Conservation (phyloP, 2,797 vertebrate species). For the Cetoscarus ocellatus region DNA sequence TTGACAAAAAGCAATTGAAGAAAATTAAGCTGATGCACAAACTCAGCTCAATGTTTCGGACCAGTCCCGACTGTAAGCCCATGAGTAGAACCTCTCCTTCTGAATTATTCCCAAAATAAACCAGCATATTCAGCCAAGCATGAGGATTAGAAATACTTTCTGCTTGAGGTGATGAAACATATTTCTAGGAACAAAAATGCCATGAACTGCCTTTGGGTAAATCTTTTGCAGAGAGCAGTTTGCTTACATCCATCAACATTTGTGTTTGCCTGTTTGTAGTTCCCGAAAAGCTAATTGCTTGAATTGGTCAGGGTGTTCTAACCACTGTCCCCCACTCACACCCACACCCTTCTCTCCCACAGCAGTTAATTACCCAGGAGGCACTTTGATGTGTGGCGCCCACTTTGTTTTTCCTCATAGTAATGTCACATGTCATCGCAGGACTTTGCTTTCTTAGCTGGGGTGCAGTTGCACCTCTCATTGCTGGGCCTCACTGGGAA, state of each 20-base stretch:
- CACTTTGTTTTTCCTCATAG: slow-evolving; percentile 57
- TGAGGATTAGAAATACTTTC: too few species aligned
- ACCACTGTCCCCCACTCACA: slow-evolving; percentile 25
- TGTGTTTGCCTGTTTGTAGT: slow-evolving; percentile 6
- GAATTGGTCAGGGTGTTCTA: slow-evolving; percentile 59
- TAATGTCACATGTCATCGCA: slow-evolving; percentile 73
- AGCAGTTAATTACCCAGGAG: slow-evolving; percentile 55
- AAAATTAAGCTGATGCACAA: too few species aligned
- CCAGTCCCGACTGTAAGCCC: too few species aligned
- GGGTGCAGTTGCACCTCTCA: slow-evolving; percentile 62
- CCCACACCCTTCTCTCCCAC: slow-evolving; percentile 26
- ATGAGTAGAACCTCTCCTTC: too few species aligned
- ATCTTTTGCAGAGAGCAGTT: slow-evolving; percentile 21
- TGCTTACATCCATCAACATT: slow-evolving; percentile 37
- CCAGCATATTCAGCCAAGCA: too few species aligned
- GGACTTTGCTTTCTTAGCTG: slow-evolving; percentile 68
- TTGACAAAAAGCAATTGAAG: too few species aligned
- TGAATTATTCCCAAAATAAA: too few species aligned
- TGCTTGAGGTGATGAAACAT: background rate
- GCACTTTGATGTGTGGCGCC: slow-evolving; percentile 64
- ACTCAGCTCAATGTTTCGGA: too few species aligned
- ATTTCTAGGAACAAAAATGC: background rate
- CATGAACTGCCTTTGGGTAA: background rate
- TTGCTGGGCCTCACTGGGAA: slow-evolving; percentile 23
- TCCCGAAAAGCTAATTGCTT: slow-evolving; percentile 51